Conservation (phyloP, 2,113 vertebrate species). For the Pardalotus punctatus region DNA sequence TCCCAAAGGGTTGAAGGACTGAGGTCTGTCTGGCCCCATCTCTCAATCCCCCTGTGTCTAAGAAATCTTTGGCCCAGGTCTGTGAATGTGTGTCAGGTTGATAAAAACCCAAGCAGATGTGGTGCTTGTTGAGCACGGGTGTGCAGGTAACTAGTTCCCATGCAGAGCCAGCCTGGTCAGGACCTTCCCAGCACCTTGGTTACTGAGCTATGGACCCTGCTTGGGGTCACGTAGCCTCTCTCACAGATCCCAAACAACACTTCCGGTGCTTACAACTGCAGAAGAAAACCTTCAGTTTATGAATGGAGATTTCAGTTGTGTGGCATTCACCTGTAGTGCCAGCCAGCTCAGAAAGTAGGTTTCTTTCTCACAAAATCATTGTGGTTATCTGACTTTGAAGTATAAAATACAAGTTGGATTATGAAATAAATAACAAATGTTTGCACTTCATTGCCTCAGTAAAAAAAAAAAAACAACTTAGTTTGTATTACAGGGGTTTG, state of each 20-base stretch:
- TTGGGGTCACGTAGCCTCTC: not conserved
- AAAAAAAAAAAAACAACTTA: not conserved
- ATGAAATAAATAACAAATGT: not conserved
- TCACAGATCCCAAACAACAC: not conserved
- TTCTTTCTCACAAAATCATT: not conserved
- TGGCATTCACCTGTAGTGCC: not conserved
- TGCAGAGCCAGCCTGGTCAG: not conserved
- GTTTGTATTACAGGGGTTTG: not conserved
- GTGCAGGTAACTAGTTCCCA: not conserved
- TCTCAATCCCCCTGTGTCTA: not conserved
- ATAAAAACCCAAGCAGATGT: not conserved
- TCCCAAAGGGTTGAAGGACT: not conserved
- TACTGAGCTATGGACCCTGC: not conserved
- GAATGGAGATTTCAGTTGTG: not conserved
- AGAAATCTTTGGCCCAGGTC: not conserved
- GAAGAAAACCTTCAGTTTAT: not conserved
- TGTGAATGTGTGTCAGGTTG: not conserved
- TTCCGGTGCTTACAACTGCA: not conserved
- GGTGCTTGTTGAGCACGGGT: fast-evolving
- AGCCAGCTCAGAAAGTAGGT: not conserved
- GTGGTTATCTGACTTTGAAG: not conserved
- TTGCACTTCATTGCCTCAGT: not conserved
- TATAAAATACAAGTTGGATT: not conserved
- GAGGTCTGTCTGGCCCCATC: not conserved
- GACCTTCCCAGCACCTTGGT: not conserved